Conservation (phyloP, 1,140 invertebrate genomes). For the Procambarus clarkii region DNA sequence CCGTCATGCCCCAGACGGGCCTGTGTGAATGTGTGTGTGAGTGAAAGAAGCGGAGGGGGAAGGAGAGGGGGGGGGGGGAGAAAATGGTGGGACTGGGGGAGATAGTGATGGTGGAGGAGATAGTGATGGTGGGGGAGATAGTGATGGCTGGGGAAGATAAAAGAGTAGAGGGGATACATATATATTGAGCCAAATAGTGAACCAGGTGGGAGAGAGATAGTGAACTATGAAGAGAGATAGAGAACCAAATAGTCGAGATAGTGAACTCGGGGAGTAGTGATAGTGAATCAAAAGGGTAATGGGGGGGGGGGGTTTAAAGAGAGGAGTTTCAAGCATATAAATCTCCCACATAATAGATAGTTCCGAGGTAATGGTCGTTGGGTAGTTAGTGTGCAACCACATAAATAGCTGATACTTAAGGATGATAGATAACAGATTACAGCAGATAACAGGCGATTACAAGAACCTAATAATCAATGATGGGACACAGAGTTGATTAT, state of each 20-base stretch:
- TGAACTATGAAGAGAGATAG: too few species aligned
- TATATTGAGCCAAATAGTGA: too few species aligned
- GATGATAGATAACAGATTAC: not conserved
- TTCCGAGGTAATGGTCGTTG: not conserved
- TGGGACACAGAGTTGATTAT: too few species aligned
- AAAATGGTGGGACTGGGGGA: not conserved
- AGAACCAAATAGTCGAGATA: too few species aligned
- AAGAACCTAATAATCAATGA: slow-evolving; percentile 1
- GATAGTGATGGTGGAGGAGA: not conserved
- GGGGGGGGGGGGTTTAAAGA: not conserved
- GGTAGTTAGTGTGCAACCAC: not conserved
- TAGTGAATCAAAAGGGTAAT: too few species aligned
- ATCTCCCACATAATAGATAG: too few species aligned
- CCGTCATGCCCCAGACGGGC: too few species aligned
- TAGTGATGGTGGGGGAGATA: not conserved
- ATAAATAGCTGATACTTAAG: not conserved
- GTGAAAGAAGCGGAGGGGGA: not conserved
- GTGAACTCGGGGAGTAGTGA: too few species aligned
- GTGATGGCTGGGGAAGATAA: not conserved
- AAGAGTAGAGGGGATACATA: too few species aligned
- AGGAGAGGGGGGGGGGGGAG: not conserved
- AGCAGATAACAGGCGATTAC: not conserved
- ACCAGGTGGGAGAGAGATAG: too few species aligned
- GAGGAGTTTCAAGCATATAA: too few species aligned
- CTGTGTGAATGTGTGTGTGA: too few species aligned